Conservation (phyloP, 2,113 vertebrate species). For the Pampusana beccarii region DNA sequence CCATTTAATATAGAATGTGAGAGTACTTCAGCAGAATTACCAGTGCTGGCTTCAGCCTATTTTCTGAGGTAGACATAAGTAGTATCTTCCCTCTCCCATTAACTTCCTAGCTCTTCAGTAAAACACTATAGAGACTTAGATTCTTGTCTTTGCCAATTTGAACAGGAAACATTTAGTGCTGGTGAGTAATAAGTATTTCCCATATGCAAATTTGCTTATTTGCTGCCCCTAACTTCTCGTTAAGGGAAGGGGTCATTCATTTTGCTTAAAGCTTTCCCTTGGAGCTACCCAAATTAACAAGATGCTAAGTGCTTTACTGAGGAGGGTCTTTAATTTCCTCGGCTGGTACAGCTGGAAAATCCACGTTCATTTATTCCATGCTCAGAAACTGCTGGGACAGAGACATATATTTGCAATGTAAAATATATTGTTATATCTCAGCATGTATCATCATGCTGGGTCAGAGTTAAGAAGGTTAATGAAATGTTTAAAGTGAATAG, state of each 20-base stretch:
- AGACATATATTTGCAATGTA: conserved; percentile 21
- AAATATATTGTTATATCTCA: not conserved
- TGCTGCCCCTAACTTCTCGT: not conserved
- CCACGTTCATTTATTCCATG: not conserved
- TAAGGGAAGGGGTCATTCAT: conserved; percentile 28
- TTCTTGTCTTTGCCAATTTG: not conserved
- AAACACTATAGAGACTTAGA: not conserved
- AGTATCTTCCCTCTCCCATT: not conserved
- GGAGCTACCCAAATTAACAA: conserved; percentile 39
- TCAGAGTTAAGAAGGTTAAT: conserved; percentile 40
- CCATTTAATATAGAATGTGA: not conserved
- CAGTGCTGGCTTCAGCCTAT: not conserved
- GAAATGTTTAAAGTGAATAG: conserved; percentile 10
- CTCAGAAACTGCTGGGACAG: not conserved
- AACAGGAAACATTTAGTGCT: conserved; percentile 20
- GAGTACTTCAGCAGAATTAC: not conserved
- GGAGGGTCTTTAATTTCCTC: conserved; percentile 52
- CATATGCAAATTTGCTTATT: conserved; percentile 31
- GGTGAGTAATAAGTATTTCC: conserved; percentile 22
- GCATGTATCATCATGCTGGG: not conserved
- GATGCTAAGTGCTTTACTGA: conserved; percentile 30
- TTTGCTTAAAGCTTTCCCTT: conserved; percentile 12
- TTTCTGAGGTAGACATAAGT: not conserved
- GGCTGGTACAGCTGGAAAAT: conserved; percentile 54
- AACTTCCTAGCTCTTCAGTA: not conserved